Conservation (phyloP, 2,888 invertebrate genomes). For the Coelopa pilipes region DNA sequence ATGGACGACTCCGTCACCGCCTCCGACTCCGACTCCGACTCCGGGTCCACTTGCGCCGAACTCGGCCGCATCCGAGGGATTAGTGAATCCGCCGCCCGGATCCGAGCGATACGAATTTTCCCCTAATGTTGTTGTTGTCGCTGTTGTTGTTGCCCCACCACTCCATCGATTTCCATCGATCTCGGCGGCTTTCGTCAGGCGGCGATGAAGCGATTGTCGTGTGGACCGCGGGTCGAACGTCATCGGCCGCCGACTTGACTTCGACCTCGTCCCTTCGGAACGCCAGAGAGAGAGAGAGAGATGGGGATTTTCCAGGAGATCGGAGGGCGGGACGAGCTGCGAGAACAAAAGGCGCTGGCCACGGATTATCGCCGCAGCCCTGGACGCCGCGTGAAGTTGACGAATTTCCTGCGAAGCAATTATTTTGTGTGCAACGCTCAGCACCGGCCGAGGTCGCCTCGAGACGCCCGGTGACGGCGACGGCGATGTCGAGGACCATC, state of each 20-base stretch:
- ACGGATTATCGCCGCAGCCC: constrained; percentile 6
- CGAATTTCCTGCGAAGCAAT: constrained; percentile 33
- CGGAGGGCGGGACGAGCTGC: not conserved
- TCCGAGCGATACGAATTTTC: constrained; percentile 20
- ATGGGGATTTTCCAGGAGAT: not conserved
- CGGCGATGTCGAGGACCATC: no score
- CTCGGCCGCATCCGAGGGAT: constrained; percentile 38
- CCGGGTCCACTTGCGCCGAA: not conserved
- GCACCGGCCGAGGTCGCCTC: not conserved
- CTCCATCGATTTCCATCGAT: not conserved
- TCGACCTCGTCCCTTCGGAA: constrained; percentile 6
- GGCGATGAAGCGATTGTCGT: constrained; percentile 19
- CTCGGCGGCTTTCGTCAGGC: constrained; percentile 8
- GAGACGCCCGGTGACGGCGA: not conserved
- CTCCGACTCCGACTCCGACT: not conserved
- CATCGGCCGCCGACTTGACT: constrained; percentile 1
- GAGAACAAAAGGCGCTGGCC: constrained; percentile 20
- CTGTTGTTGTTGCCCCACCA: no score
- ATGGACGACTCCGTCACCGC: constrained; percentile 22
- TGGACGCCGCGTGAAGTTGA: constrained; percentile 20
- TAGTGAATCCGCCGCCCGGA: constrained; percentile 30
- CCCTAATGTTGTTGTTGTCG: not conserved
- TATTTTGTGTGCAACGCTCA: constrained; percentile 25
- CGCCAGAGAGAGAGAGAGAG: not conserved
- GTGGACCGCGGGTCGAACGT: not conserved